Base-by-base conservation (phyloP, 2,113 vertebrate genomes). In the Hymenochirus boettgeri region DNA sequence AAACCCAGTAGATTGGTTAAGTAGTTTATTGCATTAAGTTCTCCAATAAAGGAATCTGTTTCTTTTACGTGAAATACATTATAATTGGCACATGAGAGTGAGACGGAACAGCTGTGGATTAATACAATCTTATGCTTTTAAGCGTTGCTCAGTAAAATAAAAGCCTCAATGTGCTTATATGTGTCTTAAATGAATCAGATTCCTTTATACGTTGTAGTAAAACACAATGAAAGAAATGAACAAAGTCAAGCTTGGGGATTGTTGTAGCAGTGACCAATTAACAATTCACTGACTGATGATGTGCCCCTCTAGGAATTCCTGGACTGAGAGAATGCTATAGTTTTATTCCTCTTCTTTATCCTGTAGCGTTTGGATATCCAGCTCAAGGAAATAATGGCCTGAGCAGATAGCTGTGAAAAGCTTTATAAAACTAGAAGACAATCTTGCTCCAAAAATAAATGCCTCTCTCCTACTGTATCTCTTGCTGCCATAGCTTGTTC, bases 211-310 rank as follows among this genome's bases (percentile, higher is more conserved):
- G 13, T 23, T 29, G 25, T 29, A 46, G 5, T 7, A 23, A 52
- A 18, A 18, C 55, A 42, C 25, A 57, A 67, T 42, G 59, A 58
- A 52, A 56, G 51, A 45, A 27, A 31, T 17, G n/a, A 45, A 60
- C 45, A 58, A 67, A 52, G 25, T 53, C 65, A 67, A 52, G 46
- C 45, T 24, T n/a, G n/a, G 13, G n/a, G 64, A 51, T 59, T 27
- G 37, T 39, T 42, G 65, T 53, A 69, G 48, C 47, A 60, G 65
- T 59, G 56, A 60, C 56, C 65, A 60, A 69, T 60, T 69, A 60
- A 31, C 33, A 46, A 23, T 27, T 69, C 35, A 53, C 65, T 53
- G 8, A 10, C 65, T 45, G 33, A 21, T 53, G 65, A 59, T 60
- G 65, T 45, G 8, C 8, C 24, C 65, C 57, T 69, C 47, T 7